Evolutionary conservation across 2,888 invertebrate genomes (phyloP), one percentile per base, ranked within the genome.

Genomic region (Macrosiphum euphorbiae): DNA sequence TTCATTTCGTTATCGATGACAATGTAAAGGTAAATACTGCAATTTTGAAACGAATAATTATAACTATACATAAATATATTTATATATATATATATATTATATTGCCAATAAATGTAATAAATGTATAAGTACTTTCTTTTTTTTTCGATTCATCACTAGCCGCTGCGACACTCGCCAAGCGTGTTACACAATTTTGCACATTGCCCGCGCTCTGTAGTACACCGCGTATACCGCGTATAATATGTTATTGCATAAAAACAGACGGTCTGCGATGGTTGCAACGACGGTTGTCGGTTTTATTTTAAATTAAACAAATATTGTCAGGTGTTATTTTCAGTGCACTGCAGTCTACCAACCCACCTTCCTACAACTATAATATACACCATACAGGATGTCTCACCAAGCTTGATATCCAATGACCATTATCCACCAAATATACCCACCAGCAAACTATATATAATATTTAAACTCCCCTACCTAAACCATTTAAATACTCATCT

Each of bases 111-210:
- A 91, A 91, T 55, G 24, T 52, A 55, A 28, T 55, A 55, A 55
- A 84, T 41, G 44, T 20, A 41, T 61, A 35, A 26, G 7, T 86
- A 92, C 92, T 92, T 92, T 92, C 92, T 92, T 92, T 92, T 91
- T 88, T 90, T 61, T 91, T 86, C 61, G 67, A 87, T 87, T 87
- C 61, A 67, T 87, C 87, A 50, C 50, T 7, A 58, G 58, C 35
- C 87, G 50, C 87, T 67, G 67, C 50, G 61, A 20, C 50, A 92
- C 50, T 92, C 41, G 87, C 87, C 87, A 87, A 92, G 50, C 67
- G 28, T n/a, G 41, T 92, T 92, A 87, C 92, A 92, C 61, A 92
- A 92, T 92, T 92, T 87, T 8, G 35, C 92, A n/a, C 91, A 58
- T 91, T 58, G 87, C 61, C n/a, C 61, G 26, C 47, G 50, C 10